Conservation (phyloP, 2,113 vertebrate species). For the Chloropsis hardwickii region DNA sequence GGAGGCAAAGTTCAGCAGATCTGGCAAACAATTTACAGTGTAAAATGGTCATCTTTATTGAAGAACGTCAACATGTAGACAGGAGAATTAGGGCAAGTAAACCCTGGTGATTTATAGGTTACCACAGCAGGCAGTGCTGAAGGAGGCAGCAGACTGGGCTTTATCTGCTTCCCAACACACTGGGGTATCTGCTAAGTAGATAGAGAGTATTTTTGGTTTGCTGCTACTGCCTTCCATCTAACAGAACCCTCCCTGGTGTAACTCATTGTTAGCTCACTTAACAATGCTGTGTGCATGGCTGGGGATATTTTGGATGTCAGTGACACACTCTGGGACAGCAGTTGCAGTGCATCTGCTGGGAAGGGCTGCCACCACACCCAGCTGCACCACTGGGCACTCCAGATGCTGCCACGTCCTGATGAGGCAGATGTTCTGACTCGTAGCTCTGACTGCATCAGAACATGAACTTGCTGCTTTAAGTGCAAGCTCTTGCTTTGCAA, state of each 20-base stretch:
- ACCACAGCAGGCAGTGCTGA: not conserved
- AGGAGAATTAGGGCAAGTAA: slow-evolving; percentile 24
- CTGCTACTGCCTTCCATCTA: not conserved
- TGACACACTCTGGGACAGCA: not conserved
- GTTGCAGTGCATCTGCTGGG: not conserved
- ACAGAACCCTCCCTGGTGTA: not conserved
- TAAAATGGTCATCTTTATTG: not conserved
- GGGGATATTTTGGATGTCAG: not conserved
- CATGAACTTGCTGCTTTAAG: not conserved
- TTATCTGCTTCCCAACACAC: not conserved
- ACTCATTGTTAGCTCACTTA: not conserved
- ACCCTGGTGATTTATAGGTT: slow-evolving; percentile 6
- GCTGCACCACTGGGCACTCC: not conserved
- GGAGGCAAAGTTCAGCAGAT: slow-evolving; percentile 9
- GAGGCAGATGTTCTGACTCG: not conserved
- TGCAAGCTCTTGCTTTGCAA: not conserved
- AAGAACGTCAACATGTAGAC: not conserved
- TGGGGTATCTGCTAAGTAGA: not conserved
- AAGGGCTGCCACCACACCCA: not conserved
- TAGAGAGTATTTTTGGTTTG: not conserved
- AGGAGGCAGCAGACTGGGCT: not conserved
- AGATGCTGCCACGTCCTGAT: not conserved
- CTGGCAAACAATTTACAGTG: not conserved
- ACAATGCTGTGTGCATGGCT: rapidly evolving
- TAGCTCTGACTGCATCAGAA: not conserved